phyloP scores from a whole-genome alignment of 1,140 invertebrate genomes.

The Calliphora vicina region DNA sequence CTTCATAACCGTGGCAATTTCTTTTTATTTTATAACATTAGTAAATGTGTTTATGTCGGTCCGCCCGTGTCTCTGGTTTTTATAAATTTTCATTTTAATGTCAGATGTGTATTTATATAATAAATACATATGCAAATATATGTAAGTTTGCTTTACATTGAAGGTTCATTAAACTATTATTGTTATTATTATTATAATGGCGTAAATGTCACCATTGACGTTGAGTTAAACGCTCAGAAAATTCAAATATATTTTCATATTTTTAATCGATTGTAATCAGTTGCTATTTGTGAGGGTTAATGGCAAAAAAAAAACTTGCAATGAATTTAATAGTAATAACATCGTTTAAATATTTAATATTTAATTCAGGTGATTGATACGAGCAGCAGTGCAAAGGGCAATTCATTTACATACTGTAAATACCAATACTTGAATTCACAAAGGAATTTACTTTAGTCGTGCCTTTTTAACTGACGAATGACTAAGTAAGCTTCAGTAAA shows the following conservation, averaged over 20 bases:
- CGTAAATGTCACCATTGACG: not conserved
- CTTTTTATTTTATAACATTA: no score
- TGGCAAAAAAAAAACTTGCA: not conserved
- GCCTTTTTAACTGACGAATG: no score
- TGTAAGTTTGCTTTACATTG: not conserved
- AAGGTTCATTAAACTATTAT: slow-evolving; percentile 6
- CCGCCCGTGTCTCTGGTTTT: not conserved
- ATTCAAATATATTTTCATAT: no score
- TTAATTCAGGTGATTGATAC: not conserved
- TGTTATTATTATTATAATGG: no score
- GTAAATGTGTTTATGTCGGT: no score
- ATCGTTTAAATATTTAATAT: not conserved
- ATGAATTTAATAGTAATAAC: not conserved
- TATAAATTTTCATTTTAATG: slow-evolving; percentile 1
- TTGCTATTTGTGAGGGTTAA: not conserved
- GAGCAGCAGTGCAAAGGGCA: no score
- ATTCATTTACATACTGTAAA: not conserved
- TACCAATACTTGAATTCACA: not conserved
- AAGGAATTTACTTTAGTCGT: no score
- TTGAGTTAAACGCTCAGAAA: not conserved
- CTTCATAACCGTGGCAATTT: no score
- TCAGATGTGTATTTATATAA: not conserved
- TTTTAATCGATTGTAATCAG: not conserved
- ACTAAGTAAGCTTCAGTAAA: no score
- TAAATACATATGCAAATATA: not conserved